Percentiles rank a stretch among this genome's conserved stretches.
Conservation (phyloP, 2,888 invertebrate species). For the Diaprepes abbreviatus region DNA sequence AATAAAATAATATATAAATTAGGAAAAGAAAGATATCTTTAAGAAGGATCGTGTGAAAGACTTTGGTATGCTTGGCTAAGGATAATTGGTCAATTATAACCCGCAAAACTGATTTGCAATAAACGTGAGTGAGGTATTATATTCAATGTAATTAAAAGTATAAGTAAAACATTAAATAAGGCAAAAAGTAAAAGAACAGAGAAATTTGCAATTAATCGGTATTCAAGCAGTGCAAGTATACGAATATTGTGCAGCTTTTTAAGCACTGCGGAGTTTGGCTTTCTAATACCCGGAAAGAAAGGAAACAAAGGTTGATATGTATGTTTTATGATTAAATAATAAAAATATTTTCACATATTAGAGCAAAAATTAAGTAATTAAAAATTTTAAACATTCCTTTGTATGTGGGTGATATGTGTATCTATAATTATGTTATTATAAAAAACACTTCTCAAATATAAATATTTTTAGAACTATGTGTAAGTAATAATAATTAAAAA, state of each 20-base stretch:
- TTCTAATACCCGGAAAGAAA: not conserved
- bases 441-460: too few relatives aligned
- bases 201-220: constrained; percentile 14
- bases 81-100: constrained; percentile 7
- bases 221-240: not conserved
- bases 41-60: constrained; percentile 12
- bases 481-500: too few relatives aligned
- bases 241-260: not conserved
- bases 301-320: not conserved
- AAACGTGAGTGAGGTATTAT: constrained; percentile 8
- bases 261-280: not conserved
- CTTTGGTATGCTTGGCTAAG: not conserved
- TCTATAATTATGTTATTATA: too few relatives aligned
- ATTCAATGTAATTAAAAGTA: not conserved
- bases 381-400: too few relatives aligned
- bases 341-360: too few relatives aligned
- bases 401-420: too few relatives aligned
- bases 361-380: too few relatives aligned
- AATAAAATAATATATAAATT: not conserved
- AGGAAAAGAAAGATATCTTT: not conserved
- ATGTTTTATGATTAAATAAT: too few relatives aligned
- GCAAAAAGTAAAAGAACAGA: not conserved
- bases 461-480: too few relatives aligned
- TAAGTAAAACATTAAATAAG: not conserved
- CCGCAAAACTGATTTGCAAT: constrained; percentile 8